Evolutionary conservation across 2,888 invertebrate genomes (phyloP).

Genomic region (Phaonia tiefii): DNA sequence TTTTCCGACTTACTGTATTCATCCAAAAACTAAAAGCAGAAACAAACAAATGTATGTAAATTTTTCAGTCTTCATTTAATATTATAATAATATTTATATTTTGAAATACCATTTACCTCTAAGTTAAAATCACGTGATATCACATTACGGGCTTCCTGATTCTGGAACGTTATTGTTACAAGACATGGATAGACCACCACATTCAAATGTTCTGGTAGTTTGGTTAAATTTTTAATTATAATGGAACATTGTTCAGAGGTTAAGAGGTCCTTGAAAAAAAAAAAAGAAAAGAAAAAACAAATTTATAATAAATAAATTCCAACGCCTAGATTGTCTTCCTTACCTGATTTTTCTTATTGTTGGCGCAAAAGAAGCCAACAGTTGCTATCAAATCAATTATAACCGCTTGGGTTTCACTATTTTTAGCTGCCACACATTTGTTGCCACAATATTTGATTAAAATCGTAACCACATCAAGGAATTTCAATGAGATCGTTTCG

Average conservation of each 20-base stretch:
- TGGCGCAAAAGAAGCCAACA: slow-evolving; percentile 79
- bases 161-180: slow-evolving; percentile 78
- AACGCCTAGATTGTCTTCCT: slow-evolving; percentile 37
- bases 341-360: slow-evolving; percentile 79
- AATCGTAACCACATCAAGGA: slow-evolving; percentile 79
- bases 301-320: background rate
- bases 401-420: slow-evolving; percentile 78
- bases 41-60: slow-evolving; percentile 2
- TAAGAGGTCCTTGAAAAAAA: slow-evolving; percentile 75
- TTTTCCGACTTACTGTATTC: slow-evolving; percentile 79
- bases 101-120: slow-evolving; percentile 73
- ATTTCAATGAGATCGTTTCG: slow-evolving; percentile 77
- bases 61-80: too few relatives aligned
- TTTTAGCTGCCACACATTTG: slow-evolving; percentile 73
- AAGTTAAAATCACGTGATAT: slow-evolving; percentile 79
- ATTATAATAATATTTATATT: too few relatives aligned
- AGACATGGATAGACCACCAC: slow-evolving; percentile 80
- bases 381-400: slow-evolving; percentile 80
- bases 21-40: slow-evolving; percentile 74
- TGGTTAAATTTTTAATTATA: slow-evolving; percentile 79
- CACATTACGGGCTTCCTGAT: slow-evolving; percentile 78
- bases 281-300: slow-evolving; percentile 39
- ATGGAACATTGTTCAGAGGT: slow-evolving; percentile 79
- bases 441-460: slow-evolving; percentile 78
- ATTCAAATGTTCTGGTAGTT: slow-evolving; percentile 78